Base-by-base conservation (phyloP, 2,797 vertebrate genomes). In the Rhabdomys pumilio region DNA sequence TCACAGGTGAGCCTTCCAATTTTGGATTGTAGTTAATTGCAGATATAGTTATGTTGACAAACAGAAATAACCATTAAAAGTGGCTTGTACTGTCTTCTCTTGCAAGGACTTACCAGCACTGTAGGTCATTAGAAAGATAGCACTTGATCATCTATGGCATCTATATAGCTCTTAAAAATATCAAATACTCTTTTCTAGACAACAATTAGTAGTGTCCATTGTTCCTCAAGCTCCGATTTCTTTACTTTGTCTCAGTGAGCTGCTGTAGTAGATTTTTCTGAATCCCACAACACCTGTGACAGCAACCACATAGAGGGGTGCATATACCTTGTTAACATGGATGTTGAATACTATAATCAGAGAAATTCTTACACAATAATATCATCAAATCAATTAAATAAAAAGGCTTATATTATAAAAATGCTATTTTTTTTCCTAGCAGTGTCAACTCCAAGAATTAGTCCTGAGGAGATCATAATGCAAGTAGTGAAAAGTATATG, bases 361-460 rank as follows among this genome's bases (percentile, higher is more conserved):
- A 12, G 41, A 88, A 61, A 15, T 41, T 41, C 53, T 29, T 85
- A 6, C 57, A 31, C 4, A 47, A 19, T 11, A 6, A 24, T n/a
- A 53, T 89, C 53, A 61, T 8, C 76, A 50, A 69, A 19, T 67
- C 6, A 14, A 24, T 89, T 24, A 76, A 13, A 26, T 77, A 59
- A n/a, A n/a, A 34, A 67, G 15, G 9, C 0, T 22, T 73, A n/a
- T 76, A 79, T 73, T 14, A 12, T 81, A 22, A 57, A 81, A 81
- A 81, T n/a, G 6, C 22, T 47, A 55, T 77, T 31, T 63, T 79
- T 79, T 29, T 73, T 41, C 80, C 80, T 76, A 92, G 53, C 19
- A 82, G 77, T 79, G 26, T 38, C 24, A 79, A 13, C 63, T 90
- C 69, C 50, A 77, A 26, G 38, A 92, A 86, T 95, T 73, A 57